Percentiles rank a stretch among this genome's conserved stretches.
Conservation (phyloP, 1,140 invertebrate genomes). For the Heliconius himera region DNA sequence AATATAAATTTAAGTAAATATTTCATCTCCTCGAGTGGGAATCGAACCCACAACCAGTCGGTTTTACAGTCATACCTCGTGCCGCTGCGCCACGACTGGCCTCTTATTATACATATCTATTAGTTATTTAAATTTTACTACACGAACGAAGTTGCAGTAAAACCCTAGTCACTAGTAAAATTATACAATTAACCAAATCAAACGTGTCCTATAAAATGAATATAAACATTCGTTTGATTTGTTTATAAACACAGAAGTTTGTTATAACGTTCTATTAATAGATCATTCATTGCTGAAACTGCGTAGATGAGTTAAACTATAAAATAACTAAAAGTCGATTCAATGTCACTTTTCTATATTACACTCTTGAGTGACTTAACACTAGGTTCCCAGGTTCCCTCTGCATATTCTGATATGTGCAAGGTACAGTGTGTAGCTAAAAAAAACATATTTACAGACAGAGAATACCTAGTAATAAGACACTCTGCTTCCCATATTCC, state of each 20-base stretch:
- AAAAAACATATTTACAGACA: too few relatives aligned
- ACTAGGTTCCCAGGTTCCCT: too few relatives aligned
- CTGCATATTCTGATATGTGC: too few relatives aligned
- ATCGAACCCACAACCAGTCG: too few relatives aligned
- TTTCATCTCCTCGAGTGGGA: too few relatives aligned
- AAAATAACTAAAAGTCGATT: neutral
- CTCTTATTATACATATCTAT: too few relatives aligned
- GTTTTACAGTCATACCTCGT: too few relatives aligned
- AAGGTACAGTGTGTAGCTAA: too few relatives aligned
- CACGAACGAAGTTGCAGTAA: too few relatives aligned
- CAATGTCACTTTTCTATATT: neutral
- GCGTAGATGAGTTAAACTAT: neutral
- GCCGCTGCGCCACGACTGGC: too few relatives aligned
- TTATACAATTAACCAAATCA: neutral
- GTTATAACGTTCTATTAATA: neutral
- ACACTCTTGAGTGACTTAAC: neutral
- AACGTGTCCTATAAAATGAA: neutral
- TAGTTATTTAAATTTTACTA: too few relatives aligned
- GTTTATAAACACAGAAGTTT: constrained; percentile 6
- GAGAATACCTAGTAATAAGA: neutral
- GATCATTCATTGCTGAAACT: neutral
- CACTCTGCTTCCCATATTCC: neutral
- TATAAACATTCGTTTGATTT: neutral
- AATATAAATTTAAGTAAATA: too few relatives aligned
- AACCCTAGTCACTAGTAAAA: neutral